A percentile compares a stretch with the other conserved stretches of the same genome.
phyloP scores from a whole-genome alignment of 2,797 vertebrate genomes.

The Orientallactaga sibirica region DNA sequence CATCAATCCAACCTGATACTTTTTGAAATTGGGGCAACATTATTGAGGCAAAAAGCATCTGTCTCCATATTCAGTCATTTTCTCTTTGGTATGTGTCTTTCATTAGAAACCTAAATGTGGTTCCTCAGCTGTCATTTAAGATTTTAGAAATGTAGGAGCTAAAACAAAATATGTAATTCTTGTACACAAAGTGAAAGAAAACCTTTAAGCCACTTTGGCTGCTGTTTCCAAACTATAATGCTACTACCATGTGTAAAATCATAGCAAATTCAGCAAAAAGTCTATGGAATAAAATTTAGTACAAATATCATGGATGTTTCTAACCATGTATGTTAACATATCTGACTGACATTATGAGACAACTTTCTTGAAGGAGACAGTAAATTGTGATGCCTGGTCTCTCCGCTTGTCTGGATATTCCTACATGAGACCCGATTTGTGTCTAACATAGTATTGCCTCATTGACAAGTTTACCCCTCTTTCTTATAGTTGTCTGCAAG shows the following conservation, averaged over 20 bases:
- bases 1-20: not conserved
- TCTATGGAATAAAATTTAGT: conserved; percentile 48
- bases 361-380: conserved; percentile 43
- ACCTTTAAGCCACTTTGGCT: not conserved
- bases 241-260: not conserved
- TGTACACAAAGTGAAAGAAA: conserved; percentile 46
- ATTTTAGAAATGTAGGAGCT: conserved; percentile 36
- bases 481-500: conserved; percentile 59
- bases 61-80: not conserved
- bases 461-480: conserved; percentile 45
- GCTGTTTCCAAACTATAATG: conserved; percentile 48
- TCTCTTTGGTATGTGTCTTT: conserved; percentile 13
- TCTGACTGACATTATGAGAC: conserved; percentile 21
- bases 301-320: conserved; percentile 29
- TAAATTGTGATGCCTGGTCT: conserved; percentile 58
- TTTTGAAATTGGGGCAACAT: not conserved
- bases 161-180: conserved; percentile 26
- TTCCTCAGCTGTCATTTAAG: conserved; percentile 13
- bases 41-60: not conserved
- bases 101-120: conserved; percentile 54
- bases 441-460: conserved; percentile 11
- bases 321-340: conserved; percentile 32
- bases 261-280: conserved; percentile 15
- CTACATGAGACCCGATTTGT: conserved; percentile 18
- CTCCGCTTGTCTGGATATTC: conserved; percentile 46